Evolutionary conservation across 1,140 invertebrate genomes (phyloP).

Genomic region (Sarcophaga peregrina): DNA sequence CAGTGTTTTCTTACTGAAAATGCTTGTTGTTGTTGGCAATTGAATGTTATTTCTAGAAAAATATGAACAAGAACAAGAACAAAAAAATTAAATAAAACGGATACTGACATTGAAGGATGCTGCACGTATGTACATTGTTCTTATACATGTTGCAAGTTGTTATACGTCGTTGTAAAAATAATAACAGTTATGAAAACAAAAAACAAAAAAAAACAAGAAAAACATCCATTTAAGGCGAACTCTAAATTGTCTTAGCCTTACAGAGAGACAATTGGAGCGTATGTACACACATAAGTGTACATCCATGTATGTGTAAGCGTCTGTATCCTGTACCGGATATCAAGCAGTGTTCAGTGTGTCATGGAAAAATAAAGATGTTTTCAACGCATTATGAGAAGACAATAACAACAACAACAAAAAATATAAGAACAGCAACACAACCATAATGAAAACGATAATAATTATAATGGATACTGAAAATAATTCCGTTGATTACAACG

Average conservation of each 20-base stretch:
- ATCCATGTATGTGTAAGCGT: background rate
- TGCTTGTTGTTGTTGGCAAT: background rate
- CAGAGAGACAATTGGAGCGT: background rate
- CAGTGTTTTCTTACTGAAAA: background rate
- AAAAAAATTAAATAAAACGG: constrained; percentile 20
- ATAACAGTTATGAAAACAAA: background rate
- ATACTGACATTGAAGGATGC: constrained; percentile 40
- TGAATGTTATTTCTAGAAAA: background rate
- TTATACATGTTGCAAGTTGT: too few species aligned
- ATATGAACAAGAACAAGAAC: background rate
- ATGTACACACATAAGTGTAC: background rate
- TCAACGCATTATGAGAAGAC: constrained; percentile 13
- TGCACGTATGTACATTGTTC: background rate
- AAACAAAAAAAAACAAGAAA: background rate
- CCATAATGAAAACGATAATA: constrained; percentile 34
- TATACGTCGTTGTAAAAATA: too few species aligned
- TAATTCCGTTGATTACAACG: background rate
- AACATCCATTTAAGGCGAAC: background rate
- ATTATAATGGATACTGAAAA: constrained; percentile 25
- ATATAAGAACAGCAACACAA: background rate
- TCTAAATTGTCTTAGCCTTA: background rate
- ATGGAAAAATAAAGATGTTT: constrained; percentile 17
- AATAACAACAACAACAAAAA: background rate
- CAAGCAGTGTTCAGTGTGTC: background rate
- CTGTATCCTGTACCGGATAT: background rate